These are phyloP conservation scores for Acropora tenuis DNA, from an alignment of 64 coral and sea anemone genomes.

Conservation along the genomic window DNA sequence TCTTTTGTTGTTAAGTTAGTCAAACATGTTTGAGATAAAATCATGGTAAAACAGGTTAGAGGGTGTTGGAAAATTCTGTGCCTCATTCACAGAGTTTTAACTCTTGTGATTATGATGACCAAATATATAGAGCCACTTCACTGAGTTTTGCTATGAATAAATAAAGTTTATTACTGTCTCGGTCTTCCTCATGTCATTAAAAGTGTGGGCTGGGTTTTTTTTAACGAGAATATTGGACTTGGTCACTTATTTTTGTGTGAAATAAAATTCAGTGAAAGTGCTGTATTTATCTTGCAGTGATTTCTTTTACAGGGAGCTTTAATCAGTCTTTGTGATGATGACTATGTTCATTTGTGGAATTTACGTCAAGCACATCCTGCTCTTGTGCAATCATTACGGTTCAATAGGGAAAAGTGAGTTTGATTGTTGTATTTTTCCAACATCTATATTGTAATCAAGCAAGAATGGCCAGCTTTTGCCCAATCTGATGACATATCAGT, in stretches of 20 bases:
- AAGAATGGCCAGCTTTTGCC: background rate
- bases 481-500: too few species aligned
- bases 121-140: too few species aligned
- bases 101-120: background rate
- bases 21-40: background rate
- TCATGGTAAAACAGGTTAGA: background rate
- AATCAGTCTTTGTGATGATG: constrained; percentile 82
- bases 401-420: constrained; percentile 92
- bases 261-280: too few species aligned
- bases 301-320: constrained; percentile 82
- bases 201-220: too few species aligned
- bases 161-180: too few species aligned
- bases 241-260: too few species aligned
- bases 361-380: constrained; percentile 88
- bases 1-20: too few species aligned
- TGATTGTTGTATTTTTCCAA: background rate
- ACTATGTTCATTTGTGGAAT: constrained; percentile 91
- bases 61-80: background rate
- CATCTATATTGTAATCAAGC: too few species aligned
- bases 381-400: constrained; percentile 91
- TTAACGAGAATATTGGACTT: too few species aligned
- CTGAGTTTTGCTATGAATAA: too few species aligned
- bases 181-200: too few species aligned
- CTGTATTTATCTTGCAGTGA: background rate
- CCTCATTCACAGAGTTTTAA: background rate